A percentile compares a stretch with the other conserved stretches of the same genome.
phyloP scores from a whole-genome alignment of 2,113 vertebrate species.

The Menidia beryllina region DNA sequence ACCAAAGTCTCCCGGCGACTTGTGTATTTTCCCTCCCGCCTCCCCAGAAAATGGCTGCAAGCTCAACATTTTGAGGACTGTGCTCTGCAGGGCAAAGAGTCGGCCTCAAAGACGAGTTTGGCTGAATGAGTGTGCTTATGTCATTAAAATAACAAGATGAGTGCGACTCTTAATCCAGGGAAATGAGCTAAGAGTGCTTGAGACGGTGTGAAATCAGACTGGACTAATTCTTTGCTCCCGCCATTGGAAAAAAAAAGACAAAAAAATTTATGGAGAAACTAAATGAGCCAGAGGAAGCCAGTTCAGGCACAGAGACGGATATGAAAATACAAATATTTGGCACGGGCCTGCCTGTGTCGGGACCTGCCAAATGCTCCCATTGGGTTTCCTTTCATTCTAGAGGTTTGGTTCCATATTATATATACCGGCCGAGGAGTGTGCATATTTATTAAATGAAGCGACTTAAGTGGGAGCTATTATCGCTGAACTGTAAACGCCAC shows the following conservation, averaged over 20 bases:
- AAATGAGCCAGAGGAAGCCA: slow-evolving; percentile 39
- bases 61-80: slow-evolving; percentile 14
- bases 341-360: slow-evolving; percentile 23
- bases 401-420: slow-evolving; percentile 35
- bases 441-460: slow-evolving; percentile 29
- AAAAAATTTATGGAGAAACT: slow-evolving; percentile 20
- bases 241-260: slow-evolving; percentile 42
- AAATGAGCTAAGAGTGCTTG: slow-evolving; percentile 6
- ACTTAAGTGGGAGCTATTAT: slow-evolving; percentile 25
- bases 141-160: slow-evolving; percentile 1
- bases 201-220: slow-evolving; percentile 6
- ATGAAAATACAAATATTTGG: slow-evolving; percentile 52
- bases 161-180: slow-evolving; percentile 13
- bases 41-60: slow-evolving; percentile 9
- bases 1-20: not conserved
- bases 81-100: slow-evolving; percentile 7
- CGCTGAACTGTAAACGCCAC: slow-evolving; percentile 68
- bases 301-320: slow-evolving; percentile 41
- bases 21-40: not conserved
- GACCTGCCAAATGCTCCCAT: slow-evolving; percentile 38
- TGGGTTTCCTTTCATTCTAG: slow-evolving; percentile 10
- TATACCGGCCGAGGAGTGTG: slow-evolving; percentile 8
- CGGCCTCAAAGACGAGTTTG: not conserved
- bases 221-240: slow-evolving; percentile 3
- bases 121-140: not conserved